phyloP scores from a whole-genome alignment of 1,140 invertebrate species.

The Elymnias hypermnestra region DNA sequence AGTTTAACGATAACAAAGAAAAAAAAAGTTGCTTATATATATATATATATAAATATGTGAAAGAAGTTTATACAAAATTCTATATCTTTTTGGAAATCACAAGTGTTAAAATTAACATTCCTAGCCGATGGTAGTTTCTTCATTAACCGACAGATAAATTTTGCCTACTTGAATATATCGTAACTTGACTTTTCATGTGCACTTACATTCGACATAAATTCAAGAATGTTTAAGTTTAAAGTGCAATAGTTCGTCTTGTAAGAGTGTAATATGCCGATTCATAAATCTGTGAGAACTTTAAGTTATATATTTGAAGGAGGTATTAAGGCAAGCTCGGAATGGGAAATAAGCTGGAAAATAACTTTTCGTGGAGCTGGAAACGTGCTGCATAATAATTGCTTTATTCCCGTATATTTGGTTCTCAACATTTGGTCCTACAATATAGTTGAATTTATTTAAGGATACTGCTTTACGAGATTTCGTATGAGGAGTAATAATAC shows the following conservation, averaged over 20 bases:
- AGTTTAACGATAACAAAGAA: no score
- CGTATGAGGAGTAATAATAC: neutral
- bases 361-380: constrained; percentile 13
- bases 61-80: no score
- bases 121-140: no score
- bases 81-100: no score
- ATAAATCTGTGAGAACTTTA: constrained; percentile 14
- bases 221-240: constrained; percentile 6
- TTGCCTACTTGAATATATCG: no score
- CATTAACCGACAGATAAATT: no score
- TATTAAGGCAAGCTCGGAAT: constrained; percentile 18
- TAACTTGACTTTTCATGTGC: no score
- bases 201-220: neutral
- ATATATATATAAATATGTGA: no score
- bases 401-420: constrained; percentile 19
- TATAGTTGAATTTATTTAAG: constrained; percentile 5
- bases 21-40: no score
- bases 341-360: constrained; percentile 16
- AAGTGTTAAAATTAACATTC: no score
- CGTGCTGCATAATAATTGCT: constrained; percentile 20
- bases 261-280: constrained; percentile 14
- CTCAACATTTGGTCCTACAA: constrained; percentile 11
- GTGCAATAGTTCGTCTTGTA: constrained; percentile 4
- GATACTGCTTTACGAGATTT: neutral
- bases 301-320: constrained; percentile 17